Conservation (phyloP, 2,797 vertebrate genomes). For the Salarias fasciatus region DNA sequence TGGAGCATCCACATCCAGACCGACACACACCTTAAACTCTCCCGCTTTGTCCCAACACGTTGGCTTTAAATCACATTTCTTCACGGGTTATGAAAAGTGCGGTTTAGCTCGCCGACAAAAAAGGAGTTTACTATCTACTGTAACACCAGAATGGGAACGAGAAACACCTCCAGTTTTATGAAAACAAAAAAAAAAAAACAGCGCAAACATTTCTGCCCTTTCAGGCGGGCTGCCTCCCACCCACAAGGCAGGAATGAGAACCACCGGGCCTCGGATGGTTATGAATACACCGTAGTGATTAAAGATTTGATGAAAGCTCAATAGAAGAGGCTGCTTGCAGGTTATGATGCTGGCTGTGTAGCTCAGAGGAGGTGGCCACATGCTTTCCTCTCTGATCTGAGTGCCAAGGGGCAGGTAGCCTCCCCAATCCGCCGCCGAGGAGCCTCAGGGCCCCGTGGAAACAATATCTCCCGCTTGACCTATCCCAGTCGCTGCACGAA, state of each 20-base stretch:
- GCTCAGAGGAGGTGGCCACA: slow-evolving; percentile 57
- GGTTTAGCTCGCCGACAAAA: slow-evolving; percentile 44
- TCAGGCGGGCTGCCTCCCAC: slow-evolving; percentile 52
- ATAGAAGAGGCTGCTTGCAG: slow-evolving; percentile 54
- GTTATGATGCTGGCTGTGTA: slow-evolving; percentile 70
- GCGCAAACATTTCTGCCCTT: slow-evolving; percentile 40
- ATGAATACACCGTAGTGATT: slow-evolving; percentile 53
- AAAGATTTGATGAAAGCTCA: slow-evolving; percentile 66
- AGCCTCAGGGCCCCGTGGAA: slow-evolving; percentile 56
- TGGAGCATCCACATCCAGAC: slow-evolving; percentile 65
- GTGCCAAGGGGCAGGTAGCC: slow-evolving; percentile 66
- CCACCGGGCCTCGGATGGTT: slow-evolving; percentile 31
- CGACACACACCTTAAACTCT: slow-evolving; percentile 57
- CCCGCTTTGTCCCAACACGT: slow-evolving; percentile 62
- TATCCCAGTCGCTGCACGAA: slow-evolving; percentile 55
- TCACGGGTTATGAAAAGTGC: slow-evolving; percentile 45
- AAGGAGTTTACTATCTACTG: slow-evolving; percentile 34
- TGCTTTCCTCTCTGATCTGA: slow-evolving; percentile 63
- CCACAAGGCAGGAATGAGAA: slow-evolving; percentile 45
- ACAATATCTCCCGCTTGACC: slow-evolving; percentile 69
- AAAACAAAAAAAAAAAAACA: slow-evolving; percentile 37
- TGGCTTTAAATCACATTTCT: slow-evolving; percentile 51
- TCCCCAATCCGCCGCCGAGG: slow-evolving; percentile 38
- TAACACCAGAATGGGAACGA: slow-evolving; percentile 29
- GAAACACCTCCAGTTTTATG: slow-evolving; percentile 20